Base-by-base conservation (phyloP, 2,797 vertebrate species). In the Sebastiscus albofasciatus region DNA sequence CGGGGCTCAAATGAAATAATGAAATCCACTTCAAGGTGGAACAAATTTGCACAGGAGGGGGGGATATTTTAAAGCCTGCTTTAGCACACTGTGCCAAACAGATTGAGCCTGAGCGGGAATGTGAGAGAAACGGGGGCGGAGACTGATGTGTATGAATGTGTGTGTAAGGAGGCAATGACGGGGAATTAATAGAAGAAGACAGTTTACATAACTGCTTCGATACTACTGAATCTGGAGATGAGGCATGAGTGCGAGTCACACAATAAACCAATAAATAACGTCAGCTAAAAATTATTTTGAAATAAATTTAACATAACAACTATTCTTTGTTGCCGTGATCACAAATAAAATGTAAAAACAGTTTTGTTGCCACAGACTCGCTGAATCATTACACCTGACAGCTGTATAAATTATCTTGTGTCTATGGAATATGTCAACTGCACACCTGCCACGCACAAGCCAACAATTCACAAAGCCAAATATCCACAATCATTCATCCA, bases 1-100 rank as follows among this genome's bases (percentile, higher is more conserved):
- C 20, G 82, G 87, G 85, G 79, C 94, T 92, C 94, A 94, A 95
- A 96, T 95, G 91, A 96, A 96, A 96, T 95, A 96, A 96, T 96
- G 94, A 96, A 96, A 96, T 95, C 94, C 92, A 95, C 94, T 95
- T 95, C 94, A 94, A 96, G 96, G 94, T 95, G 95, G 94, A 96
- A 96, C 93, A 94, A 94, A 96, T 96, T 94, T 93, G 90, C 91
- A 93, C 93, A 94, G 91, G 90, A 91, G 90, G 92, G 90, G 89
- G 92, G 92, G 90, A 94, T 94, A 95, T 95, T 94, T 95, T 94
- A 95, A 92, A 94, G 89, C 86, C 90, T 84, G 87, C 91, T 94
- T 93, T 93, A 91, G 91, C 84, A 85, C 88, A 86, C 89, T 82
- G 84, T 91, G 93, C 92, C 94, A 93, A 93, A 94, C 87, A 93